Conservation (phyloP, 2,888 invertebrate species). For the Latrodectus hesperus region DNA sequence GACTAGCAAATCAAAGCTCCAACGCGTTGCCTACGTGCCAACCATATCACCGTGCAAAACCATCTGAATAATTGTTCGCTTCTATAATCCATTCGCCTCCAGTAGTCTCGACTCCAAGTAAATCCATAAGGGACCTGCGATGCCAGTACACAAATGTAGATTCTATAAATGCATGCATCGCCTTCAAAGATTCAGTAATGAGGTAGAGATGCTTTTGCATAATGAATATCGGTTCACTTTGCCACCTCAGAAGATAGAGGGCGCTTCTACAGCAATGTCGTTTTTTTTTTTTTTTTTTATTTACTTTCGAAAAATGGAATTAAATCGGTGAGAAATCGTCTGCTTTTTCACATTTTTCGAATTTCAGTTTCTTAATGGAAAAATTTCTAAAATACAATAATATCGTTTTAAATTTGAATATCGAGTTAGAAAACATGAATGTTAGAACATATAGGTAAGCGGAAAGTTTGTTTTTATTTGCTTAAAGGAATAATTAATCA, state of each 20-base stretch:
- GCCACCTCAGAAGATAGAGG: background rate
- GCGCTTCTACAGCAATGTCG: conserved; percentile 1
- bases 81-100: conserved; percentile 1
- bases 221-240: conserved; percentile 52
- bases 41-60: conserved; percentile 21
- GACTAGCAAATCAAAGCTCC: background rate
- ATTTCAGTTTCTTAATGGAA: too few species aligned
- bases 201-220: conserved; percentile 58
- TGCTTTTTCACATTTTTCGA: too few species aligned
- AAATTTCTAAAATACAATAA: too few species aligned
- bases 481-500: too few species aligned
- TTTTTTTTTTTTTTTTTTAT: background rate
- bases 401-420: too few species aligned
- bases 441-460: too few species aligned
- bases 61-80: conserved; percentile 44
- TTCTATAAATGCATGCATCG: conserved; percentile 56
- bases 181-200: conserved; percentile 55
- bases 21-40: background rate
- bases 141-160: conserved; percentile 36
- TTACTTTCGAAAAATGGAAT: too few species aligned
- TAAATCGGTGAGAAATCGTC: too few species aligned
- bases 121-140: conserved; percentile 47
- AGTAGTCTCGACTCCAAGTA: conserved; percentile 1
- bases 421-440: too few species aligned
- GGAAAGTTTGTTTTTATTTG: too few species aligned